Evolutionary conservation across 2,113 vertebrate species (phyloP).

Genomic region (Hucho hucho): DNA sequence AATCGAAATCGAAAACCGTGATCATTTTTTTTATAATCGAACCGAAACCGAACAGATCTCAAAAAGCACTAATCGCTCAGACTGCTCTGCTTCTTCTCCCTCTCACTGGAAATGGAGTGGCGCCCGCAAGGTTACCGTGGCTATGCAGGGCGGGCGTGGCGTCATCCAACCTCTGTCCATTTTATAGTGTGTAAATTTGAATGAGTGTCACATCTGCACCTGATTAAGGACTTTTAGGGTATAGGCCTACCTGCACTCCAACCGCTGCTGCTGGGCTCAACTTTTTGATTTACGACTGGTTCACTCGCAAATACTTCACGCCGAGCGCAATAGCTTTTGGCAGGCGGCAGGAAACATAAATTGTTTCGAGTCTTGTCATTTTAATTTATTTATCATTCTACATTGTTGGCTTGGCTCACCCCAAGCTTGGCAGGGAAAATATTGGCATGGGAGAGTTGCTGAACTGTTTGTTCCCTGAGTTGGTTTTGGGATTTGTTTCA

Average conservation of each 20-base stretch:
- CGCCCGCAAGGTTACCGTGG: constrained; percentile 41
- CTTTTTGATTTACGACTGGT: too few relatives aligned
- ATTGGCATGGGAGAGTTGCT: too few relatives aligned
- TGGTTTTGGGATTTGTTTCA: too few relatives aligned
- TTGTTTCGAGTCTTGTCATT: neutral
- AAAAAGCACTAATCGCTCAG: neutral
- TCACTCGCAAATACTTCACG: too few relatives aligned
- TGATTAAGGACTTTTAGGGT: constrained; percentile 6
- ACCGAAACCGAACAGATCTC: too few relatives aligned
- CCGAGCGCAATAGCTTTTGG: neutral
- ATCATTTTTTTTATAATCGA: too few relatives aligned
- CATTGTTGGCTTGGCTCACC: neutral
- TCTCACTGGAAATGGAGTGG: neutral
- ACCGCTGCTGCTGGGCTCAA: too few relatives aligned
- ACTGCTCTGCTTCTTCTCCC: neutral
- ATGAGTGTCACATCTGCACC: constrained; percentile 27
- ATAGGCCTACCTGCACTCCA: too few relatives aligned
- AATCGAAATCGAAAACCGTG: too few relatives aligned
- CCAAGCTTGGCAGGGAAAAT: neutral
- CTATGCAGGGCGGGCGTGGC: constrained; percentile 12
- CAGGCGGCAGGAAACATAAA: neutral
- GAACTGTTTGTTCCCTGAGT: too few relatives aligned
- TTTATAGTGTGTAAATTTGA: constrained; percentile 52
- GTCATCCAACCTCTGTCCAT: constrained; percentile 29
- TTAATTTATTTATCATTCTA: neutral